Evolutionary conservation across 92 coral and sea anemone species (phyloP).

Genomic region (Epizoanthus stellaris): DNA sequence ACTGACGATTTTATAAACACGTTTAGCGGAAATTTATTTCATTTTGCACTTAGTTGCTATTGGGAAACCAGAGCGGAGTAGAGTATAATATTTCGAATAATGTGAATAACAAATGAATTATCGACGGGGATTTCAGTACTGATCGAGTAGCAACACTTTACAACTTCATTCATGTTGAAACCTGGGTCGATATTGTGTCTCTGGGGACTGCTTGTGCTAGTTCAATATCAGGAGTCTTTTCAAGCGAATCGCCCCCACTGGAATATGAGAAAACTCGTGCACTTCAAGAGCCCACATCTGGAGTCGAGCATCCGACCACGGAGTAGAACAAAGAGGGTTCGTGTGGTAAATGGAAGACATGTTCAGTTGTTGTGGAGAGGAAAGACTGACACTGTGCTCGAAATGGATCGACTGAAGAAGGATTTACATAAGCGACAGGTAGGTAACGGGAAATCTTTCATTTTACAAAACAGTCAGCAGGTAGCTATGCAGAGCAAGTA

Average conservation of each 20-base stretch:
- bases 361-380: not conserved
- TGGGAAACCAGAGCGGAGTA: not conserved
- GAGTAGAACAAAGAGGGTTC: not conserved
- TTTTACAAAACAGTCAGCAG: too few relatives aligned
- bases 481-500: not conserved
- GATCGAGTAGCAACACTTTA: not conserved
- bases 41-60: not conserved
- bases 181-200: not conserved
- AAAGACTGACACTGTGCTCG: conserved; percentile 6
- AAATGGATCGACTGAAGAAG: conserved; percentile 7
- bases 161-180: not conserved
- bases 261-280: not conserved
- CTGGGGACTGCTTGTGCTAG: conserved; percentile 12
- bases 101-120: not conserved
- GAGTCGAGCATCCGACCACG: not conserved
- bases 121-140: not conserved
- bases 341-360: not conserved
- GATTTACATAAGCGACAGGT: conserved; percentile 36
- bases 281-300: not conserved
- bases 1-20: not conserved
- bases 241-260: not conserved
- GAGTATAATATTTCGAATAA: not conserved
- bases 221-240: conserved; percentile 2
- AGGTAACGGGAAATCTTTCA: not conserved
- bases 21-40: not conserved